Base-by-base conservation (phyloP, 2,797 vertebrate species). In the Poliocrania exsul region DNA sequence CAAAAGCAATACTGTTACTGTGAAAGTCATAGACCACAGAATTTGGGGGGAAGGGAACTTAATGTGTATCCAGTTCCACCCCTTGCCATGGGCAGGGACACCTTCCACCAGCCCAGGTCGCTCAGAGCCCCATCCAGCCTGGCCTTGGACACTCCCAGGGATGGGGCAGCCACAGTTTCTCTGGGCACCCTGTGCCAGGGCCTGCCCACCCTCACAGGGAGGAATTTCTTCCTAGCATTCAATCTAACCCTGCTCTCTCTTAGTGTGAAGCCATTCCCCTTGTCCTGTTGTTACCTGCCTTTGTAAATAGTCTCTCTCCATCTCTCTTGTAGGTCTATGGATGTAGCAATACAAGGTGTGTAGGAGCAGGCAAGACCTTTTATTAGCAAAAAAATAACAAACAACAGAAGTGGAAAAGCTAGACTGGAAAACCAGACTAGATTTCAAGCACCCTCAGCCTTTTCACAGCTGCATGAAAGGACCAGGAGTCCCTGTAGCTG, bases 191-290 rank as follows among this genome's bases (percentile, higher is more conserved):
- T 24, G 13, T 65, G 10, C 44, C 37, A n/a, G 16, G 12, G 26
- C 4, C 37, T 64, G 10, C 0, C 0, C 23, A 49, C 16, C 9
- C 28, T 50, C 14, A 2, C 8, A 64, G 71, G 28, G 5, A 57
- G 29, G 0, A 9, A 38, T 50, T 33, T 11, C 14, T 46, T 64
- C 44, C 11, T 2, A 2, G 16, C 50, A 64, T 25, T 11, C 37
- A 1, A 7, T 25, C 16, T 44, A 57, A 29, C 2, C 16, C 50
- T 51, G 0, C 10, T 15, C 1, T 62, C 19, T 73, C 16, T 25
- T 20, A 21, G 3, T 57, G 10, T 38, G n/a, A 57, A 83, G 57
- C 20, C 51, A 31, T 46, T 33, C 0, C 7, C 40, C 16, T 33
- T 26, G 38, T 58, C 37, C 28, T 38, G 37, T 58, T 38, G 25